phyloP scores from a whole-genome alignment of 2,797 vertebrate genomes.

The Oophaga sylvatica region DNA sequence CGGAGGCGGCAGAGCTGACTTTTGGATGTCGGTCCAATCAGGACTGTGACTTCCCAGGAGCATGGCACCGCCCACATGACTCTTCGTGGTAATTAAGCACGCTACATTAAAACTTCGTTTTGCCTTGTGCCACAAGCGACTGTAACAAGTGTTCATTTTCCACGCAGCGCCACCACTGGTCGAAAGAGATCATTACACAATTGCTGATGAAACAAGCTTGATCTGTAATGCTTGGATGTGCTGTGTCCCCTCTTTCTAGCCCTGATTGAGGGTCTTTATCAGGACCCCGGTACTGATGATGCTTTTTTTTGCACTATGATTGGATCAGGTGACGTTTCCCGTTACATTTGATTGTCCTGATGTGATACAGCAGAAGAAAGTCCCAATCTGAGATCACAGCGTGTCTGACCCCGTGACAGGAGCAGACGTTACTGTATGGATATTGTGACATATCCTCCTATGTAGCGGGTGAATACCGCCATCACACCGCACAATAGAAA shows the following conservation, averaged over 20 bases:
- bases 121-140: too few species aligned
- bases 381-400: neutral
- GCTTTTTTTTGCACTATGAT: too few species aligned
- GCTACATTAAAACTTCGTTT: too few species aligned
- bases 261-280: too few species aligned
- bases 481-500: too few species aligned
- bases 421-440: neutral
- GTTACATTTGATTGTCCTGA: neutral
- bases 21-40: too few species aligned
- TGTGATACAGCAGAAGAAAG: neutral
- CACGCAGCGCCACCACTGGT: neutral
- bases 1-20: too few species aligned
- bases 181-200: neutral
- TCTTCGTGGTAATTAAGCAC: too few species aligned
- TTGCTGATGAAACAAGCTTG: neutral
- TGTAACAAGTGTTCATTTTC: neutral
- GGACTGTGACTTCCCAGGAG: too few species aligned
- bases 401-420: neutral
- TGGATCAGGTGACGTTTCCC: neutral
- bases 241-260: neutral
- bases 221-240: neutral
- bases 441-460: constrained; percentile 16
- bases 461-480: neutral
- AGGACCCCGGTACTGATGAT: too few species aligned
- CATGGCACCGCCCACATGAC: too few species aligned